Base-by-base conservation (phyloP, 2,113 vertebrate species). In the Aptenodytes patagonicus region DNA sequence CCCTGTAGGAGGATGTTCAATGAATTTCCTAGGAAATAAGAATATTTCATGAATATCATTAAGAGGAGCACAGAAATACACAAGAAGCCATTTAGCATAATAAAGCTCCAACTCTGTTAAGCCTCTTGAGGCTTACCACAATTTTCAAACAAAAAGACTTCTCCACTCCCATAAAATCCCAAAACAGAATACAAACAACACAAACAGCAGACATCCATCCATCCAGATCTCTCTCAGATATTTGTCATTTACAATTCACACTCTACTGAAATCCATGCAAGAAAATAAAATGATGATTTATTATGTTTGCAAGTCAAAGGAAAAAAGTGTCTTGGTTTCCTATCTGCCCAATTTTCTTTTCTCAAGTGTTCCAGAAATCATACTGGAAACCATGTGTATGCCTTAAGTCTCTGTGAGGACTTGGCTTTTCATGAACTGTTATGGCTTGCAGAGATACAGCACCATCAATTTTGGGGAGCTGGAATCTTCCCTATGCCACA, bases 131-230 rank as follows among this genome's bases (percentile, higher is more conserved):
- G 60, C 26, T 83, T 96, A 89, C 36, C 64, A 80, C 22, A 49
- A 32, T 91, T 95, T 91, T 91, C 69, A 90, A 92, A 95, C 80
- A 89, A 82, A 78, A 71, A 90, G 54, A 51, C 34, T 85, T 82
- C 38, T 89, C 26, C 31, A 79, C 44, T 87, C 13, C 81, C 60
- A 89, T n/a, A 58, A 87, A 93, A 88, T 55, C 78, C 81, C 73
- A 42, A 85, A 79, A 46, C 47, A 89, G 57, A 94, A 95, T 20
- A 69, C 36, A 87, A 90, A 81, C 71, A 90, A 44, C 77, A 78
- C 54, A 94, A 94, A 87, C 13, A 87, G 15, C 38, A 94, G 57
- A 76, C 34, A 72, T 40, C 44, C 84, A 85, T 34, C 57, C 71
- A 54, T 65, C 70, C 40, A 72, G 36, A 82, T 52, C 26, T 82